These are phyloP conservation scores for Macrophya annulata DNA, from an alignment of 2,888 invertebrate species.

Conservation along the genomic window DNA sequence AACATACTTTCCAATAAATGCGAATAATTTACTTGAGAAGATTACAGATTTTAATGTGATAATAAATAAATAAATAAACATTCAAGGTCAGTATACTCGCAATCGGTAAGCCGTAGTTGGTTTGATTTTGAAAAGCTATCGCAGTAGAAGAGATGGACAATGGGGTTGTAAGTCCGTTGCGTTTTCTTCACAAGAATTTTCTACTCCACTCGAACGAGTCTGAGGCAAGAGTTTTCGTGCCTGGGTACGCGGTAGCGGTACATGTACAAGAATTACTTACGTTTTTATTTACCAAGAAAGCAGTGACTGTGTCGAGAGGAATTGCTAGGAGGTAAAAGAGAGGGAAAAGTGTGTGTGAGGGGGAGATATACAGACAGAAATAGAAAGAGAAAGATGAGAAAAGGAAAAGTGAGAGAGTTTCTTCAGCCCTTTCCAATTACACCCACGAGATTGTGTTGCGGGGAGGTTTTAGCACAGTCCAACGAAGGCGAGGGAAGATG, in stretches of 20 bases:
- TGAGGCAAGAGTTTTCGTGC: neutral
- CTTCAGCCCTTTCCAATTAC: constrained; percentile 70
- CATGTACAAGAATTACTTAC: constrained; percentile 43
- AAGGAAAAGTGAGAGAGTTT: constrained; percentile 47
- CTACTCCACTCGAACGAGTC: constrained; percentile 38
- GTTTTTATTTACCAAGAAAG: constrained; percentile 48
- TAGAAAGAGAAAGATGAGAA: neutral
- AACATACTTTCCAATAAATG: too few relatives aligned
- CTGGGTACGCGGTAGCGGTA: too few relatives aligned
- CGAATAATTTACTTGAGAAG: too few relatives aligned
- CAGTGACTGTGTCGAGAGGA: constrained; percentile 37
- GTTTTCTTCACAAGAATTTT: neutral
- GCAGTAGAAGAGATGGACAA: constrained; percentile 17
- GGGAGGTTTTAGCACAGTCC: constrained; percentile 60
- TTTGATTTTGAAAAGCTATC: neutral
- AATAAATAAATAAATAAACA: neutral
- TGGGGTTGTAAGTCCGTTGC: constrained; percentile 11
- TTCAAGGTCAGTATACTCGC: neutral
- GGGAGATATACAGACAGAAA: neutral
- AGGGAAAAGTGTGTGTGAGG: neutral
- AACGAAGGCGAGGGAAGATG: constrained; percentile 14
- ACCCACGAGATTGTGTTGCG: constrained; percentile 67
- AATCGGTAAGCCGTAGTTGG: constrained; percentile 10
- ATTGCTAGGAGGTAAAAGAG: constrained; percentile 10
- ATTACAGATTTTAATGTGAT: too few relatives aligned